These are phyloP conservation scores for Gastrophryne carolinensis DNA, from an alignment of 2,797 vertebrate genomes.

Conservation along the genomic window DNA sequence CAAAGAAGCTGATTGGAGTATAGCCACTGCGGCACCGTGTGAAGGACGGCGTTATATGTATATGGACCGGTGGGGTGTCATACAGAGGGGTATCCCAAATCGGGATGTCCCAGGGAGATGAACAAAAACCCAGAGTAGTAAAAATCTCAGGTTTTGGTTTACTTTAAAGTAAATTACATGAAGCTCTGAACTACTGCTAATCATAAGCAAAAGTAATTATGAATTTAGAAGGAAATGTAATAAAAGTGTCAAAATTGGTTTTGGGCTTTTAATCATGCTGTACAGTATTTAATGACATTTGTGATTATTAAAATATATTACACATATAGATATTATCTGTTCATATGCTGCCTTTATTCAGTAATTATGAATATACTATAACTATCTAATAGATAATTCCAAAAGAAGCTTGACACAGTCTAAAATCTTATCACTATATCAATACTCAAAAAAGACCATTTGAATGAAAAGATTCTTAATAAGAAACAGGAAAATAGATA, in stretches of 20 bases:
- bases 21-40: too few species aligned
- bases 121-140: too few species aligned
- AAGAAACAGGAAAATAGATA: too few species aligned
- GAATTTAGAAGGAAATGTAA: too few species aligned
- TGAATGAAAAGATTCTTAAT: too few species aligned
- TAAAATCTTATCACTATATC: neutral
- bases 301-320: constrained; percentile 2
- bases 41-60: too few species aligned
- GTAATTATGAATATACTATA: neutral
- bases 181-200: neutral
- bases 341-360: neutral
- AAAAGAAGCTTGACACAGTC: neutral
- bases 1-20: too few species aligned
- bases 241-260: neutral
- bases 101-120: too few species aligned
- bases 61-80: too few species aligned
- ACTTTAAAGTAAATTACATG: too few species aligned
- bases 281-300: neutral
- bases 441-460: neutral
- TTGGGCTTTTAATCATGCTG: neutral
- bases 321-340: neutral
- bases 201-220: neutral
- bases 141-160: neutral
- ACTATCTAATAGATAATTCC: neutral
- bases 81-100: too few species aligned